These are phyloP conservation scores for Gephyroberyx darwinii DNA, from an alignment of 2,797 vertebrate genomes.

Conservation along the genomic window DNA sequence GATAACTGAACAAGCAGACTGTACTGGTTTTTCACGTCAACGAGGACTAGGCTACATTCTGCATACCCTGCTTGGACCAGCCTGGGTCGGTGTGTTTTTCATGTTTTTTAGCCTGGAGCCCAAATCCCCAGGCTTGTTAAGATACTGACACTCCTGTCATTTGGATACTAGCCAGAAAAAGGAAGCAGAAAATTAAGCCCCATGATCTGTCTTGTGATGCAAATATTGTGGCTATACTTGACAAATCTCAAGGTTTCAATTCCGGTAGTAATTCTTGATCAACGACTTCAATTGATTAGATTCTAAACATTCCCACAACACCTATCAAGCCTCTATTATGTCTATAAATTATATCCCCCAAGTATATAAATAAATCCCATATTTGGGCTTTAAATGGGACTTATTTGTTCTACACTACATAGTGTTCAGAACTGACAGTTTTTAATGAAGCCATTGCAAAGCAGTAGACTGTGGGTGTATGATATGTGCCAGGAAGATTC, in stretches of 20 bases:
- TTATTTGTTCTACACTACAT: neutral
- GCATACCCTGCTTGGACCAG: neutral
- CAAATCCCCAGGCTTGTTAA: neutral
- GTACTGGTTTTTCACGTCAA: neutral
- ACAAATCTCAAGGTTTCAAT: neutral
- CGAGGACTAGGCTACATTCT: neutral
- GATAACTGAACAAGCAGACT: neutral
- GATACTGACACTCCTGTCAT: too few relatives aligned
- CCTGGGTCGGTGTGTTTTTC: neutral
- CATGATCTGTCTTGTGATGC: neutral
- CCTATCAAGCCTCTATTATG: neutral
- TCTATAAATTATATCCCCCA: neutral
- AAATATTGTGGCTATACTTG: neutral
- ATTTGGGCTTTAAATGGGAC: neutral
- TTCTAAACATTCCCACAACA: neutral
- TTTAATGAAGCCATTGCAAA: neutral
- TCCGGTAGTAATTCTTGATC: neutral
- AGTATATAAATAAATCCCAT: neutral
- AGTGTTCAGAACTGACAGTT: neutral
- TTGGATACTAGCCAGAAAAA: too few relatives aligned
- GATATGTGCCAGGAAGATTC: neutral
- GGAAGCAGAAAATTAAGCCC: neutral
- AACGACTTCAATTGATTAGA: neutral
- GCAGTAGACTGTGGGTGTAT: constrained; percentile 19
- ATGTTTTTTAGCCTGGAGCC: neutral